Conservation (phyloP, 2,888 invertebrate species). For the Dendrolimus houi region DNA sequence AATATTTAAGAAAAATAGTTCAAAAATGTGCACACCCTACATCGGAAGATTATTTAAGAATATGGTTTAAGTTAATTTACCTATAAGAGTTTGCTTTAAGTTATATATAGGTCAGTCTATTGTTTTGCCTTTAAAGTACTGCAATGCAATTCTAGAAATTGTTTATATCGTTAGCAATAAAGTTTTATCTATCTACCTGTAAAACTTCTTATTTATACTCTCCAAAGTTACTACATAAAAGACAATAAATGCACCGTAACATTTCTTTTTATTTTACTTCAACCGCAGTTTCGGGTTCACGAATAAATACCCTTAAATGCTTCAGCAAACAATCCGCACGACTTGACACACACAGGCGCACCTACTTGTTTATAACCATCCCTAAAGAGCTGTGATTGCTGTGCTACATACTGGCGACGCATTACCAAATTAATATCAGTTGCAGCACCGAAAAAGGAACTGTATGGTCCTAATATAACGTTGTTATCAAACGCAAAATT, state of each 20-base stretch:
- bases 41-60: too few species aligned
- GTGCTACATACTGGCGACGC: slow-evolving; percentile 14
- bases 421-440: not conserved
- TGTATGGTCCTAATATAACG: slow-evolving; percentile 7
- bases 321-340: slow-evolving; percentile 2
- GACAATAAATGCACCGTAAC: not conserved
- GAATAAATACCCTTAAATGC: slow-evolving; percentile 1
- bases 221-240: too few species aligned
- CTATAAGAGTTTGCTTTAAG: too few species aligned
- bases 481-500: slow-evolving; percentile 9
- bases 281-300: not conserved
- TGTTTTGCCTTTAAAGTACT: too few species aligned
- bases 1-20: too few species aligned
- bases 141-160: too few species aligned
- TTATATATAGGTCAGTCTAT: too few species aligned
- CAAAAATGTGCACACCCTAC: too few species aligned
- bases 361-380: slow-evolving; percentile 31
- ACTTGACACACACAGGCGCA: slow-evolving; percentile 12
- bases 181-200: too few species aligned
- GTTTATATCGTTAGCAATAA: too few species aligned
- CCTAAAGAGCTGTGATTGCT: slow-evolving; percentile 39
- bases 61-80: too few species aligned
- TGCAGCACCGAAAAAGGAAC: slow-evolving; percentile 9
- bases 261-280: not conserved
- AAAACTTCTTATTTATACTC: too few species aligned